These are phyloP conservation scores for Falco columbarius DNA, from an alignment of 2,797 vertebrate species.

Conservation along the genomic window DNA sequence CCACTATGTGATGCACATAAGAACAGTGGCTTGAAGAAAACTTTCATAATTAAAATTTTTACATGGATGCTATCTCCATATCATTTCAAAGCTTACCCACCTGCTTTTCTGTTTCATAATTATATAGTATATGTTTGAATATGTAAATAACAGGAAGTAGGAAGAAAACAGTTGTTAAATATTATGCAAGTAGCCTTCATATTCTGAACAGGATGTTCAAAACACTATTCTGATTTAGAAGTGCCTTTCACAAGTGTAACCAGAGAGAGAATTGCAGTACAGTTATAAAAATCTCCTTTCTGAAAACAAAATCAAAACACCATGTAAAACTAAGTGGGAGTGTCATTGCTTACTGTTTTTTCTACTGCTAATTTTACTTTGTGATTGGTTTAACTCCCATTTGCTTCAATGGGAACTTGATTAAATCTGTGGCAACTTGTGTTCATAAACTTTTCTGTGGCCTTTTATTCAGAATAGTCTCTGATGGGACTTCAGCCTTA, in stretches of 20 bases:
- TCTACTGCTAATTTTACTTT: background rate
- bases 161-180: background rate
- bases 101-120: background rate
- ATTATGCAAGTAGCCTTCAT: background rate
- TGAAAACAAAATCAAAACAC: background rate
- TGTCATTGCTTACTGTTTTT: background rate
- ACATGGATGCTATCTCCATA: background rate
- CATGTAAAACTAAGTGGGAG: background rate
- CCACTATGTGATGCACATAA: background rate
- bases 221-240: background rate
- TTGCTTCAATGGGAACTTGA: background rate
- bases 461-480: background rate
- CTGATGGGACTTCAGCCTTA: background rate
- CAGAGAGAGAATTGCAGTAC: background rate
- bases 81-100: background rate
- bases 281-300: background rate
- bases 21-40: background rate
- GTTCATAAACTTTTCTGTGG: background rate
- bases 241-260: background rate
- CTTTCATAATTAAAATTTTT: background rate
- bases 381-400: background rate
- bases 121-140: background rate
- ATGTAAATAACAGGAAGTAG: background rate
- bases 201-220: background rate
- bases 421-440: background rate